These are phyloP conservation scores for Diloba caeruleocephala DNA, from an alignment of 2,888 invertebrate genomes.

Conservation along the genomic window DNA sequence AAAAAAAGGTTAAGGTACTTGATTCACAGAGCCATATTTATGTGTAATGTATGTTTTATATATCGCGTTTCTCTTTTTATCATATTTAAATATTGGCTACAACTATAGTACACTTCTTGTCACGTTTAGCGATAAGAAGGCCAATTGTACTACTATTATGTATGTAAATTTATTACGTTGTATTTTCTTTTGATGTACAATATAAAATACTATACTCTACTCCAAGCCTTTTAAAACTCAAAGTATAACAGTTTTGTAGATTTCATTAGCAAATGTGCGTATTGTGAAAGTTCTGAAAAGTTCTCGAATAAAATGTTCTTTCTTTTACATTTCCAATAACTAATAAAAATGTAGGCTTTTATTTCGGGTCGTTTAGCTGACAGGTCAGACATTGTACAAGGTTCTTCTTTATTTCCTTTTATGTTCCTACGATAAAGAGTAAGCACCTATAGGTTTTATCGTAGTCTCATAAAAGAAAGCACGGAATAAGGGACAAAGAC, in stretches of 20 bases:
- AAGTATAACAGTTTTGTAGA: conserved; percentile 24
- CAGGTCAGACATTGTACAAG: conserved; percentile 59
- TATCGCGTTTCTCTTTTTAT: too few relatives aligned
- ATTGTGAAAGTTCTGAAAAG: conserved; percentile 26
- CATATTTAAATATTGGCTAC: too few relatives aligned
- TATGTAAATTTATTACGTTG: too few relatives aligned
- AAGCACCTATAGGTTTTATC: conserved; percentile 64
- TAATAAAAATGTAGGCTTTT: conserved; percentile 57
- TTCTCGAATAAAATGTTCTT: conserved; percentile 37
- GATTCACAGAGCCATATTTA: too few relatives aligned
- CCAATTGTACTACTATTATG: too few relatives aligned
- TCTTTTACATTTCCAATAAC: conserved; percentile 50
- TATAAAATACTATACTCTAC: too few relatives aligned
- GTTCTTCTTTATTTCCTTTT: conserved; percentile 66
- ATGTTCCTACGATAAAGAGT: conserved; percentile 62
- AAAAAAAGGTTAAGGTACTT: too few relatives aligned
- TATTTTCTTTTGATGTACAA: too few relatives aligned
- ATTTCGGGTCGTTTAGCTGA: conserved; percentile 59
- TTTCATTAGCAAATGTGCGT: conserved; percentile 34
- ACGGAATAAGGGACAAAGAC: conserved; percentile 64
- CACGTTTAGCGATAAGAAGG: too few relatives aligned
- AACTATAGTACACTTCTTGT: too few relatives aligned
- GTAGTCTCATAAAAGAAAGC: conserved; percentile 67
- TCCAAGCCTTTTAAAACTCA: too few relatives aligned
- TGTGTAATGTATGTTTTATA: too few relatives aligned